A percentile compares a stretch with the other conserved stretches of the same genome.
These are phyloP conservation scores for Papilio dardanus DNA, from an alignment of 1,140 invertebrate genomes.

Conservation along the genomic window DNA sequence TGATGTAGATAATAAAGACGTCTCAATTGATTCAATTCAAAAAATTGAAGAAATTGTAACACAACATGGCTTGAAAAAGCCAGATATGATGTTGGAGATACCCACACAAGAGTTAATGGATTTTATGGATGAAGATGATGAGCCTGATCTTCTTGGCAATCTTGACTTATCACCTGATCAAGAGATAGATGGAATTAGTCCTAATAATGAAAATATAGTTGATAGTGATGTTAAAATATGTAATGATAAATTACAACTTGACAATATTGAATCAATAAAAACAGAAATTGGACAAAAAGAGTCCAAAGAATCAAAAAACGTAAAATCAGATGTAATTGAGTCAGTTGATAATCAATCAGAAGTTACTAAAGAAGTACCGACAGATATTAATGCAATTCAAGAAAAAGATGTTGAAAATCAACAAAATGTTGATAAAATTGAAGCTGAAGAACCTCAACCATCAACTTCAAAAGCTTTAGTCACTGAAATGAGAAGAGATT, in stretches of 20 bases:
- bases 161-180: slow-evolving; percentile 42
- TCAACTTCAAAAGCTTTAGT: slow-evolving; percentile 43
- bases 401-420: slow-evolving; percentile 19
- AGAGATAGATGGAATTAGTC: slow-evolving; percentile 23
- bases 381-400: not conserved
- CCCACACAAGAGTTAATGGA: slow-evolving; percentile 65
- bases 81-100: slow-evolving; percentile 70
- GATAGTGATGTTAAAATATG: not conserved
- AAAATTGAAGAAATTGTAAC: slow-evolving; percentile 22
- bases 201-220: not conserved
- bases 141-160: slow-evolving; percentile 38
- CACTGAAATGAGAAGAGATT: slow-evolving; percentile 38
- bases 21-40: slow-evolving; percentile 33
- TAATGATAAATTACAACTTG: slow-evolving; percentile 18
- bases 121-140: slow-evolving; percentile 44
- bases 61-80: slow-evolving; percentile 61
- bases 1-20: slow-evolving; percentile 28
- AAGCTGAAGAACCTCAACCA: slow-evolving; percentile 40
- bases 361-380: not conserved
- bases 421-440: slow-evolving; percentile 16
- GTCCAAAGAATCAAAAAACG: not conserved
- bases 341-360: slow-evolving; percentile 5
- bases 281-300: not conserved
- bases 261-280: slow-evolving; percentile 6
- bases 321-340: not conserved